Evolutionary conservation across 2,797 vertebrate genomes (phyloP).

Genomic region (Limnodromus scolopaceus): DNA sequence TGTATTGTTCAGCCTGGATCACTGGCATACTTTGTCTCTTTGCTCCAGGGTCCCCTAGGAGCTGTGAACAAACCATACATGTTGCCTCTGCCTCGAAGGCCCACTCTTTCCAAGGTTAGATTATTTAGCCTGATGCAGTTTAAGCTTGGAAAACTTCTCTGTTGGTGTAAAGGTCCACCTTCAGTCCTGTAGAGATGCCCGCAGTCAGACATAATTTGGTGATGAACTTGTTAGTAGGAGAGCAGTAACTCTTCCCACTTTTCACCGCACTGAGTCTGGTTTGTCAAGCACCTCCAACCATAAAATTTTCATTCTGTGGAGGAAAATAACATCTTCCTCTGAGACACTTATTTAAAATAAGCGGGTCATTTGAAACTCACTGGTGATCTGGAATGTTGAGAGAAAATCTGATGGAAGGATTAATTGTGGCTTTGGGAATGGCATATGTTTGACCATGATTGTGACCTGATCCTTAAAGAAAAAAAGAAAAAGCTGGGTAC

Average conservation of each 20-base stretch:
- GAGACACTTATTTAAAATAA: neutral
- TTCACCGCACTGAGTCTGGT: neutral
- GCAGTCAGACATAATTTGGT: neutral
- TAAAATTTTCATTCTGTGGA: neutral
- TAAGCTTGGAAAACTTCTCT: neutral
- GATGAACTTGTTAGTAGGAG: neutral
- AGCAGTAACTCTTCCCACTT: neutral
- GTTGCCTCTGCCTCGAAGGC: neutral
- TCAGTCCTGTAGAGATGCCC: neutral
- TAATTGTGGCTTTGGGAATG: neutral
- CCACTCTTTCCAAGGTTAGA: neutral
- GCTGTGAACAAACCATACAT: neutral
- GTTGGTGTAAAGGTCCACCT: neutral
- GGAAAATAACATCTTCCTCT: neutral
- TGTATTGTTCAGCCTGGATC: neutral
- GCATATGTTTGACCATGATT: neutral
- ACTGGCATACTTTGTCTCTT: neutral
- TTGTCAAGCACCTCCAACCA: neutral
- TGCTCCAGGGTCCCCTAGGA: neutral
- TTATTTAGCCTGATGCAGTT: neutral
- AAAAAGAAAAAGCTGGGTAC: neutral
- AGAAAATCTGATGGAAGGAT: neutral
- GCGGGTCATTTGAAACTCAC: neutral
- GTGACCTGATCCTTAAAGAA: too few relatives aligned
- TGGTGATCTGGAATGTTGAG: neutral